Percentiles rank a stretch among this genome's conserved stretches.
phyloP scores from a whole-genome alignment of 2,113 vertebrate genomes.

The Toxostoma redivivum region DNA sequence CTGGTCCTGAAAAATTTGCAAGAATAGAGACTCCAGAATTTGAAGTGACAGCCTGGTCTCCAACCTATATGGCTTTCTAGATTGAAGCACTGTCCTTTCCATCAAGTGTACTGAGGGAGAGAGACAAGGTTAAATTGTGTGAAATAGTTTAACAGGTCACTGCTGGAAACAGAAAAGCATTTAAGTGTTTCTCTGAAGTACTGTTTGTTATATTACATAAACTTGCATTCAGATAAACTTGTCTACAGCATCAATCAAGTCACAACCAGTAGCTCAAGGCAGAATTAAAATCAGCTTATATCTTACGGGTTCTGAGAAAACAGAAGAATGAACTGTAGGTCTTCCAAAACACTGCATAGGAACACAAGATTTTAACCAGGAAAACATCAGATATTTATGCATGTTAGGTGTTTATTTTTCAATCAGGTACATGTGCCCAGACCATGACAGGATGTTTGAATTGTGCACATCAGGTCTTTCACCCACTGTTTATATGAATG shows the following conservation, averaged over 20 bases:
- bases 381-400: conserved; percentile 28
- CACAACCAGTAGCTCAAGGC: background rate
- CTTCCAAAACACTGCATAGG: background rate
- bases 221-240: background rate
- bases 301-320: background rate
- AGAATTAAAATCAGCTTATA: background rate
- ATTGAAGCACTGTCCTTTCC: background rate
- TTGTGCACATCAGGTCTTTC: conserved; percentile 44
- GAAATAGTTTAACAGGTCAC: background rate
- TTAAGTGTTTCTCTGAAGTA: background rate
- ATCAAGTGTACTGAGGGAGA: background rate
- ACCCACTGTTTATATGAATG: conserved; percentile 56
- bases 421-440: conserved; percentile 15
- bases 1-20: background rate
- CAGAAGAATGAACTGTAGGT: background rate
- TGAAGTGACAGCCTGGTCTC: background rate
- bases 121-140: background rate
- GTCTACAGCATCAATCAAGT: background rate
- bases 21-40: background rate
- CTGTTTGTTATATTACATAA: background rate
- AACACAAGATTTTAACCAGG: background rate
- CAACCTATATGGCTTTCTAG: background rate
- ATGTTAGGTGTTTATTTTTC: conserved; percentile 59
- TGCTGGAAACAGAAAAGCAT: background rate
- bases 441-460: conserved; percentile 65